phyloP scores from a whole-genome alignment of 2,888 invertebrate genomes.

The Mimumesa dahlbomi region DNA sequence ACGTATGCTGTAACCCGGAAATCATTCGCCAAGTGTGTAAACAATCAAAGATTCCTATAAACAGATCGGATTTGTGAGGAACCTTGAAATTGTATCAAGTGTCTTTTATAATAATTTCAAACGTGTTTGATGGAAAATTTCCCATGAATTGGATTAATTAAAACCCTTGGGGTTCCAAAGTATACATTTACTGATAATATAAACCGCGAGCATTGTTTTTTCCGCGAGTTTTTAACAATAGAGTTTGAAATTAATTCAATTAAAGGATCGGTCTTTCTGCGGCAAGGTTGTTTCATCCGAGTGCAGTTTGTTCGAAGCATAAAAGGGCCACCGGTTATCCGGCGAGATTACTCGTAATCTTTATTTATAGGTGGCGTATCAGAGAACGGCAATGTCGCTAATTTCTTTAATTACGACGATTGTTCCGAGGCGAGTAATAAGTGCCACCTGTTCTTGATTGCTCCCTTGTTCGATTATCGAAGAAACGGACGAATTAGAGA shows the following conservation, averaged over 20 bases:
- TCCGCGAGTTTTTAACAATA: too few relatives aligned
- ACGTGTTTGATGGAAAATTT: too few relatives aligned
- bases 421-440: constrained; percentile 29
- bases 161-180: too few relatives aligned
- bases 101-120: too few relatives aligned
- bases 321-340: constrained; percentile 44
- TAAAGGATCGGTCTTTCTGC: constrained; percentile 8
- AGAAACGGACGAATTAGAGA: neutral
- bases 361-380: constrained; percentile 61
- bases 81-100: too few relatives aligned
- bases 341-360: constrained; percentile 63
- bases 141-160: too few relatives aligned
- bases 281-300: constrained; percentile 15
- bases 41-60: too few relatives aligned
- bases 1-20: neutral
- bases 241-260: constrained; percentile 44
- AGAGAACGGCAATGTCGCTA: constrained; percentile 27
- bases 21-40: neutral
- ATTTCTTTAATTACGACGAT: constrained; percentile 56
- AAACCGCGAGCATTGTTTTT: too few relatives aligned
- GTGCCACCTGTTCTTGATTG: constrained; percentile 35
- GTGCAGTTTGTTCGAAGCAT: constrained; percentile 33
- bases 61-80: too few relatives aligned
- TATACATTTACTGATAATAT: too few relatives aligned
- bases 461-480: constrained; percentile 22